Conservation (phyloP, 2,113 vertebrate genomes). For the Apodemus sylvaticus region DNA sequence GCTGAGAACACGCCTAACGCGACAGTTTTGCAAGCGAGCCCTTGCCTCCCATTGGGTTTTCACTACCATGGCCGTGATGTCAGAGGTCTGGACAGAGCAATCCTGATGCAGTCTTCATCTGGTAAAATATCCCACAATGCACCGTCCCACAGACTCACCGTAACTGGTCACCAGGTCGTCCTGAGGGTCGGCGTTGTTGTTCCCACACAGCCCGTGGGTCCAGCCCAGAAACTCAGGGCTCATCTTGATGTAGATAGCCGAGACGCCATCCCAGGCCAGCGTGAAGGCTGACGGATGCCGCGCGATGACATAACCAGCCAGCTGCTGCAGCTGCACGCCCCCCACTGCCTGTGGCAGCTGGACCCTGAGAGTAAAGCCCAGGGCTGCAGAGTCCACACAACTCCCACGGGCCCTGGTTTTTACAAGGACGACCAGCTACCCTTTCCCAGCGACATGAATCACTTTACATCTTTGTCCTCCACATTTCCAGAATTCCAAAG, state of each 20-base stretch:
- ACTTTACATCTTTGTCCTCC: neutral
- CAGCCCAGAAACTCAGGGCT: slow-evolving; percentile 93
- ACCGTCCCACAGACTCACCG: slow-evolving; percentile 83
- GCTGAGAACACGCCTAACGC: neutral
- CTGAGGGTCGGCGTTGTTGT: slow-evolving; percentile 94
- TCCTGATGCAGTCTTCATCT: too few species aligned
- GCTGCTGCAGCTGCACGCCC: slow-evolving; percentile 89
- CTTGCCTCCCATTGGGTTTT: neutral
- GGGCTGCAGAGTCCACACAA: neutral
- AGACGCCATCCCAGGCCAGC: slow-evolving; percentile 94
- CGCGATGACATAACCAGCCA: slow-evolving; percentile 93
- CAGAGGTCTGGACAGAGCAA: neutral
- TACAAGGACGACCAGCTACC: neutral
- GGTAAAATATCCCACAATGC: neutral
- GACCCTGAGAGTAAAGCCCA: slow-evolving; percentile 83
- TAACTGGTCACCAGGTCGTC: slow-evolving; percentile 96
- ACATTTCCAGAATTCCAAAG: neutral
- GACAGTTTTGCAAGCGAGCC: neutral
- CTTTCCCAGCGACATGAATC: neutral
- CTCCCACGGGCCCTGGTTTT: too few species aligned
- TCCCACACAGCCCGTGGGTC: slow-evolving; percentile 94
- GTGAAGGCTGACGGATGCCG: slow-evolving; percentile 92
- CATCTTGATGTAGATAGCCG: slow-evolving; percentile 96
- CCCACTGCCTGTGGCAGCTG: slow-evolving; percentile 89
- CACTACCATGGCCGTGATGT: neutral